Percentiles rank a stretch among this genome's conserved stretches.
Evolutionary conservation across 1,140 invertebrate genomes (phyloP).

Genomic region (Calephelis nemesis): DNA sequence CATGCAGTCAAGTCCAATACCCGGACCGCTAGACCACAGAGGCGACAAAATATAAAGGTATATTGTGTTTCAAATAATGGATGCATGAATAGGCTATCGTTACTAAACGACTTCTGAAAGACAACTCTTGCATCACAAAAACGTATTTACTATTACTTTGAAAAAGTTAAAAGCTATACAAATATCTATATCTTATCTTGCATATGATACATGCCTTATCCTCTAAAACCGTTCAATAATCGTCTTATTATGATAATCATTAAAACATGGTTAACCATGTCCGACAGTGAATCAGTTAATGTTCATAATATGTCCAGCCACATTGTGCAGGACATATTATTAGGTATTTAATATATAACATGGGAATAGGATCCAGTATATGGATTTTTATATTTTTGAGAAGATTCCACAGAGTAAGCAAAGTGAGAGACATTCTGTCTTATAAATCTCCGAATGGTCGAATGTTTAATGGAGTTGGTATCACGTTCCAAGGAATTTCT

Average conservation of each 20-base stretch:
- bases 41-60: too few relatives aligned
- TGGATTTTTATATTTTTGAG: slow-evolving; percentile 19
- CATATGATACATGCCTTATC: slow-evolving; percentile 14
- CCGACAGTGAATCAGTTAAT: slow-evolving; percentile 41
- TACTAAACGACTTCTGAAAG: too few relatives aligned
- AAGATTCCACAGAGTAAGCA: slow-evolving; percentile 21
- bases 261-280: slow-evolving; percentile 45
- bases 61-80: too few relatives aligned
- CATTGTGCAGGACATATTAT: slow-evolving; percentile 23
- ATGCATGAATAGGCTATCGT: too few relatives aligned
- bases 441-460: too few relatives aligned
- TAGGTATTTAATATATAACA: slow-evolving; percentile 26
- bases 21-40: too few relatives aligned
- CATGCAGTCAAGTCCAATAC: too few relatives aligned
- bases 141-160: background rate
- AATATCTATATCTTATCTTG: slow-evolving; percentile 7
- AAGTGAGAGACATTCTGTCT: too few relatives aligned
- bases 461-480: too few relatives aligned
- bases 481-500: too few relatives aligned
- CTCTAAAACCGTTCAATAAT: slow-evolving; percentile 38
- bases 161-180: background rate
- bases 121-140: background rate
- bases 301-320: slow-evolving; percentile 49
- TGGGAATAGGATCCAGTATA: slow-evolving; percentile 11
- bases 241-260: slow-evolving; percentile 44